Evolutionary conservation across 2,113 vertebrate genomes (phyloP), one percentile per base, ranked within the genome.

Genomic region (Murina feae): DNA sequence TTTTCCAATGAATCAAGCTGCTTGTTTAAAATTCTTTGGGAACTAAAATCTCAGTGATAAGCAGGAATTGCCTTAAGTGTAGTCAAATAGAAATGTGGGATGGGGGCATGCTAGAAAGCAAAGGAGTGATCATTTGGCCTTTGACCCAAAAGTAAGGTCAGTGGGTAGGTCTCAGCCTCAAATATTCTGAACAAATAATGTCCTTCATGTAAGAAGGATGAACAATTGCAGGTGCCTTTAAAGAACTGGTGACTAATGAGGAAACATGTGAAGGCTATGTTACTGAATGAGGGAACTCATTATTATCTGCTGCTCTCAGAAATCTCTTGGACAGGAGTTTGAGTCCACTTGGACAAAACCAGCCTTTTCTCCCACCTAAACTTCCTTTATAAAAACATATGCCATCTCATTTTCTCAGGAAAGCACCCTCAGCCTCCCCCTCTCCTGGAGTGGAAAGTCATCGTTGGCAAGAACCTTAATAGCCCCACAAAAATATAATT

Each of bases 31-130:
- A 88, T 85, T 66, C 81, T 86, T 75, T 35, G 35, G 91, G 55
- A 66, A 93, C 49, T 90, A 86, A 94, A 95, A 81, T 83, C 95
- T 92, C 13, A 90, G 44, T 66, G 58, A 89, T 92, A 88, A 75
- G 42, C n/a, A 91, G 13, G 39, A 68, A 83, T 5, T 93, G 68
- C 58, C 65, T 63, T 66, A 42, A 89, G 35, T 18, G 32, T 30
- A 49, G 39, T 72, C 79, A 74, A 49, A 74, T 55, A 86, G 51
- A 95, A 92, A 92, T 17, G 71, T 2, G 12, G 37, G 68, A 9
- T 28, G 20, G 55, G 6, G 53, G 42, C 80, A 47, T 49, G 5
- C 12, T 18, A 23, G 51, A 86, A 55, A 75, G 68, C 39, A 85
- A 37, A 95, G 35, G 11, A 88, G 32, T 69, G 20, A 75, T 30